phyloP scores from a whole-genome alignment of 2,113 vertebrate species.

The Isurus oxyrinchus region DNA sequence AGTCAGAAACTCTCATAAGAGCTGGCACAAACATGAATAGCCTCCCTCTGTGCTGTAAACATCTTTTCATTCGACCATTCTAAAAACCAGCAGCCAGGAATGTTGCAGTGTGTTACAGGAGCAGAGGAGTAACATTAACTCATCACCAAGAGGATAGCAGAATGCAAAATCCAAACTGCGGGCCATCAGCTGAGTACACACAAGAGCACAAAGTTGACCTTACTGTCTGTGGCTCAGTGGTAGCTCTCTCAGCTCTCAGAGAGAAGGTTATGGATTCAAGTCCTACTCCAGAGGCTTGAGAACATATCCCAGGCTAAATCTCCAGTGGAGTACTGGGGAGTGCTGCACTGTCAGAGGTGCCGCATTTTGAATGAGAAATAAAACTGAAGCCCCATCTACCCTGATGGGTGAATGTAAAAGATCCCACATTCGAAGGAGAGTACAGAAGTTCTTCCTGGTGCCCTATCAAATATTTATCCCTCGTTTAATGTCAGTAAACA shows the following conservation, averaged over 20 bases:
- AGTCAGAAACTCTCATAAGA: no score
- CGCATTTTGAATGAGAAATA: neutral
- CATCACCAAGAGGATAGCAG: no score
- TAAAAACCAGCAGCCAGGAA: neutral
- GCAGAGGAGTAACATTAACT: no score
- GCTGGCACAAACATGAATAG: no score
- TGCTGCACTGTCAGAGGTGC: neutral
- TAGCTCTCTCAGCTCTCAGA: neutral
- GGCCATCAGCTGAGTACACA: no score
- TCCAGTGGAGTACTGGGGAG: neutral
- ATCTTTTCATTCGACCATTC: no score
- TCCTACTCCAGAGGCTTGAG: neutral
- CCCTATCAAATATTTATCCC: neutral
- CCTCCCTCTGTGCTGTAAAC: no score
- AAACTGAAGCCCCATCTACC: neutral
- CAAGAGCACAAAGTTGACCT: no score
- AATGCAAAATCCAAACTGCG: no score
- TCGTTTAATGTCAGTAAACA: neutral
- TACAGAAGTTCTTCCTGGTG: neutral
- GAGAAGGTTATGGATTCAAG: neutral
- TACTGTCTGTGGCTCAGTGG: neutral
- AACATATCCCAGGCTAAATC: neutral
- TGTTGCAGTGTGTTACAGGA: neutral
- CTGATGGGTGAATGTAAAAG: neutral
- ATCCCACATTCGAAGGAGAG: neutral